A percentile compares a stretch with the other conserved stretches of the same genome.
phyloP scores from a whole-genome alignment of 2,797 vertebrate genomes.

The Melanotaenia trifasciata region DNA sequence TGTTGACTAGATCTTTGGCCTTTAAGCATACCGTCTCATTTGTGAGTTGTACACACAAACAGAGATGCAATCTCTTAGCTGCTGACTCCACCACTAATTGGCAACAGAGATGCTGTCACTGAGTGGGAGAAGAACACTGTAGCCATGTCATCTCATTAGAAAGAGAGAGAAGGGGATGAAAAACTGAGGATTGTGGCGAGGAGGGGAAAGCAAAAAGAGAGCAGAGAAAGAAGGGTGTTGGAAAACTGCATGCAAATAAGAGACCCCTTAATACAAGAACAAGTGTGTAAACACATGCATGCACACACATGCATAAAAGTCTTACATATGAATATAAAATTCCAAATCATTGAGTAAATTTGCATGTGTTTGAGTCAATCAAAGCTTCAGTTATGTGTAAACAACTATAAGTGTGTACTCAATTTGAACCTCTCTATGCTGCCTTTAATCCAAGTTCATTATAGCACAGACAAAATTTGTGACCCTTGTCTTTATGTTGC shows the following conservation, averaged over 20 bases:
- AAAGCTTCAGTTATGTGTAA: not conserved
- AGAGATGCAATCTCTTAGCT: slow-evolving; percentile 71
- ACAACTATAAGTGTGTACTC: not conserved
- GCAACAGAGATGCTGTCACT: slow-evolving; percentile 73
- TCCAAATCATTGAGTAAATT: slow-evolving; percentile 23
- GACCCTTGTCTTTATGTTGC: not conserved
- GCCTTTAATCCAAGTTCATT: not conserved
- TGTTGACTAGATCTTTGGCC: slow-evolving; percentile 55
- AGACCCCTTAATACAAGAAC: slow-evolving; percentile 40
- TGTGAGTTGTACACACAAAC: slow-evolving; percentile 71
- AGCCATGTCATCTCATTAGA: slow-evolving; percentile 71
- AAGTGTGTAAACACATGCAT: slow-evolving; percentile 11
- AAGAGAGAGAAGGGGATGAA: slow-evolving; percentile 20
- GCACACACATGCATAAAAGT: slow-evolving; percentile 8
- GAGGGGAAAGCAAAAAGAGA: slow-evolving; percentile 17
- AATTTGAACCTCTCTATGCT: not conserved
- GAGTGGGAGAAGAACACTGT: slow-evolving; percentile 61
- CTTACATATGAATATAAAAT: slow-evolving; percentile 24
- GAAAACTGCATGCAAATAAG: slow-evolving; percentile 57
- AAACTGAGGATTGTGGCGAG: slow-evolving; percentile 11
- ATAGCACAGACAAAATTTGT: not conserved
- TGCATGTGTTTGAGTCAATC: slow-evolving; percentile 24
- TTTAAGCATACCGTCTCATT: slow-evolving; percentile 71
- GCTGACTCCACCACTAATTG: slow-evolving; percentile 74
- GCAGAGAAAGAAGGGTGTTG: not conserved